These are phyloP conservation scores for Stegophylla sp. DNA, from an alignment of 2,888 invertebrate species.

Conservation along the genomic window DNA sequence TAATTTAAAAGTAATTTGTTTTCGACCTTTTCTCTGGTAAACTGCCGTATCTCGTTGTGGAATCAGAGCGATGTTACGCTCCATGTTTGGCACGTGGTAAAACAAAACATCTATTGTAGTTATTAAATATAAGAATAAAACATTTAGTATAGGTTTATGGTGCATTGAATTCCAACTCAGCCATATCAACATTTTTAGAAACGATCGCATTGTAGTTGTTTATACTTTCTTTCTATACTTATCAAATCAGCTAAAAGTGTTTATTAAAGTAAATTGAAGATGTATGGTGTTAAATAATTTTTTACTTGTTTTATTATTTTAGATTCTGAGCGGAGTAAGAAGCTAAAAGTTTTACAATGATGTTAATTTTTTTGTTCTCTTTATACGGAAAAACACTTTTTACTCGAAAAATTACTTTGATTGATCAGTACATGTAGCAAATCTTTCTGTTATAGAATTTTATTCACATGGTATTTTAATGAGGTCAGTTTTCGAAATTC, in stretches of 20 bases:
- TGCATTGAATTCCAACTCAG: not conserved
- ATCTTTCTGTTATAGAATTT: no score
- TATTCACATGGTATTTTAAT: no score
- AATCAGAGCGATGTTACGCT: conserved; percentile 2
- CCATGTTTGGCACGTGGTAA: not conserved
- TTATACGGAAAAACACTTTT: no score
- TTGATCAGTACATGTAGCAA: no score
- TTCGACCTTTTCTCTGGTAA: conserved; percentile 7
- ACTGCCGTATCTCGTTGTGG: conserved; percentile 4
- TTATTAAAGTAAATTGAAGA: not conserved
- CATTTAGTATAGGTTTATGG: not conserved
- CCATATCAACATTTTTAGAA: not conserved
- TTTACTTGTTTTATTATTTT: no score
- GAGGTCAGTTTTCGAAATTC: no score
- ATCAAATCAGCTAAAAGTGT: not conserved
- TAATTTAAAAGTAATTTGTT: conserved; percentile 34
- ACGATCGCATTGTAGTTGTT: not conserved
- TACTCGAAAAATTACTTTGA: no score
- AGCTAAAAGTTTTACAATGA: no score
- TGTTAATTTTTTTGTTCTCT: no score
- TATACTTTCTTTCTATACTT: not conserved
- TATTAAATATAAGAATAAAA: not conserved
- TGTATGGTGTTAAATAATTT: not conserved
- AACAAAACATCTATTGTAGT: not conserved
- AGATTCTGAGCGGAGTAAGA: no score